Evolutionary conservation across 2,888 invertebrate species (phyloP).

Genomic region (Rhynchonema sp.): DNA sequence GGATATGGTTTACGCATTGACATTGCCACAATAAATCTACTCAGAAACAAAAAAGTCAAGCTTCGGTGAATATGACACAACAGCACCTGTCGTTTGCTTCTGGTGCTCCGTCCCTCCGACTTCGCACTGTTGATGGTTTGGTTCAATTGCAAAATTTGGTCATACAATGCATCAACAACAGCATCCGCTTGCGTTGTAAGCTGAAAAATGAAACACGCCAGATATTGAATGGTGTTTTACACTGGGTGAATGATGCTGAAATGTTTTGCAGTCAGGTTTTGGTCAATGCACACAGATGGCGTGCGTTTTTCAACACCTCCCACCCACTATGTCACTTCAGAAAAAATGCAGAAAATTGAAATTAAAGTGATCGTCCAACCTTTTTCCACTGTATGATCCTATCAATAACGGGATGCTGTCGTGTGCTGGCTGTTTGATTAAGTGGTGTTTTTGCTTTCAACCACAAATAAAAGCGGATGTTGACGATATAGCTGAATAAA

Average conservation of each 20-base stretch:
- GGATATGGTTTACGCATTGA: too few species aligned
- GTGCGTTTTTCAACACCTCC: background rate
- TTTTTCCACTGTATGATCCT: slow-evolving; percentile 52
- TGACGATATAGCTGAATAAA: slow-evolving; percentile 71
- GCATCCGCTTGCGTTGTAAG: too few species aligned
- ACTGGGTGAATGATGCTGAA: background rate
- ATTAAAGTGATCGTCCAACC: slow-evolving; percentile 18
- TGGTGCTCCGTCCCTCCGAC: too few species aligned
- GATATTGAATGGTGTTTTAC: too few species aligned
- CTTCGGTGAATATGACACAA: too few species aligned
- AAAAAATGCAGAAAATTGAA: background rate
- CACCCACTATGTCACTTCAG: background rate
- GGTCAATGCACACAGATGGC: background rate
- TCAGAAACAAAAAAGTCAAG: too few species aligned
- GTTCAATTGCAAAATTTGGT: too few species aligned
- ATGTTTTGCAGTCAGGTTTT: background rate
- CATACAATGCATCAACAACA: too few species aligned
- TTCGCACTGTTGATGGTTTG: too few species aligned
- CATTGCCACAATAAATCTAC: too few species aligned
- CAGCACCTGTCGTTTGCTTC: too few species aligned
- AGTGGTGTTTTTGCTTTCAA: slow-evolving; percentile 49
- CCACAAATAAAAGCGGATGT: slow-evolving; percentile 63
- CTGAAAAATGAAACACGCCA: too few species aligned
- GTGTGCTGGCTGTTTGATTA: slow-evolving; percentile 37
- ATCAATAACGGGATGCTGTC: slow-evolving; percentile 72